Evolutionary conservation across 2,888 invertebrate genomes (phyloP).

Genomic region (Netelia melanura): DNA sequence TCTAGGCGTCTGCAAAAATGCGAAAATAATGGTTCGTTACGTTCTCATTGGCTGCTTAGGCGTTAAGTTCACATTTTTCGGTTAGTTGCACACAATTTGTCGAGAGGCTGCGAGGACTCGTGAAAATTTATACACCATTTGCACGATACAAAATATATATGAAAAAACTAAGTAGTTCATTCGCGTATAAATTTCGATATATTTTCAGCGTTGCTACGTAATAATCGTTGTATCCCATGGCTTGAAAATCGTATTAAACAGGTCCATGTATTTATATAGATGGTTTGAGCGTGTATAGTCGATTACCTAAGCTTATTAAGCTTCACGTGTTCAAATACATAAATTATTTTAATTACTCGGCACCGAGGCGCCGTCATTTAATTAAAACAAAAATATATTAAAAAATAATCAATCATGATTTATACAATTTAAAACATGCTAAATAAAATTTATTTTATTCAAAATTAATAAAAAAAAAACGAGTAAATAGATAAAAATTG

Average conservation of each 20-base stretch:
- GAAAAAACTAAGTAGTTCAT: constrained; percentile 33
- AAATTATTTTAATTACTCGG: too few species aligned
- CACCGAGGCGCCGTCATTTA: too few species aligned
- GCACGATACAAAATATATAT: background rate
- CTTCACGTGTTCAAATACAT: too few species aligned
- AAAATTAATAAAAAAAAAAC: too few species aligned
- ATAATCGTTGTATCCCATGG: constrained; percentile 15
- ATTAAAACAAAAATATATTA: too few species aligned
- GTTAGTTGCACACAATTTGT: constrained; percentile 16
- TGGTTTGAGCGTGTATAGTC: constrained; percentile 34
- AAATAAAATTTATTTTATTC: too few species aligned
- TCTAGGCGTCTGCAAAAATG: background rate
- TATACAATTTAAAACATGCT: too few species aligned
- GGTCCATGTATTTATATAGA: constrained; percentile 36
- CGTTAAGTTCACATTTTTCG: background rate
- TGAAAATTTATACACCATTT: constrained; percentile 10
- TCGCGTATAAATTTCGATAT: constrained; percentile 38
- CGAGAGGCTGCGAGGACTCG: constrained; percentile 7
- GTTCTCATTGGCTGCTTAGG: background rate
- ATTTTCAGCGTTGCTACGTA: constrained; percentile 45
- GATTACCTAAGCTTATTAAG: background rate
- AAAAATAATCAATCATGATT: too few species aligned
- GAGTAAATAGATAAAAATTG: too few species aligned
- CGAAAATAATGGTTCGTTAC: constrained; percentile 10
- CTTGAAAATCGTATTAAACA: constrained; percentile 44